These are phyloP conservation scores for Phallusia fumigata DNA, from an alignment of 23 tunicate genomes.

Conservation along the genomic window DNA sequence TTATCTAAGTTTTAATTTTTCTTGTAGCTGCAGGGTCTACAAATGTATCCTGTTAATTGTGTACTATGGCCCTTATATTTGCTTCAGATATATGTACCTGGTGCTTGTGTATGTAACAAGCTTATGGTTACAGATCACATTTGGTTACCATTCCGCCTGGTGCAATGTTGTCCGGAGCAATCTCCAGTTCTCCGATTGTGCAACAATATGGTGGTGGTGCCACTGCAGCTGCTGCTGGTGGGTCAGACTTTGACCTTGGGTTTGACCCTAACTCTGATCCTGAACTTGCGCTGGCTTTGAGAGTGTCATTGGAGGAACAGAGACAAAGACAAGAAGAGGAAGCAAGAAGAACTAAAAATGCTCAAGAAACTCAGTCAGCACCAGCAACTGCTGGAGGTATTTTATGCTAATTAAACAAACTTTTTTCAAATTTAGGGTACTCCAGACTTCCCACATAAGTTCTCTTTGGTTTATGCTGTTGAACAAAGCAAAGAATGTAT, in stretches of 20 bases:
- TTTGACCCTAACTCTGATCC: conserved; percentile 98
- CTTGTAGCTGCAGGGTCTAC: too few relatives aligned
- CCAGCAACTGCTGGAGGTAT: conserved; percentile 85
- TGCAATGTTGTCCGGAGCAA: conserved; percentile 90
- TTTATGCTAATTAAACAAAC: background rate
- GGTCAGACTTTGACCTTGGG: conserved; percentile 75
- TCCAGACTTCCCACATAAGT: too few relatives aligned
- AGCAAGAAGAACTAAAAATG: conserved; percentile 46
- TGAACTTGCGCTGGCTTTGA: conserved; percentile 92
- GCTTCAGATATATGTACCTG: too few relatives aligned
- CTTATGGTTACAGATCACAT: conserved; percentile 49
- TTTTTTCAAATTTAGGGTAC: too few relatives aligned
- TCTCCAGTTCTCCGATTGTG: conserved; percentile 86
- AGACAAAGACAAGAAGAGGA: conserved; percentile 96
- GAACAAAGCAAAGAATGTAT: too few relatives aligned
- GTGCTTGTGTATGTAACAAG: background rate
- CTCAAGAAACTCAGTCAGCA: conserved; percentile 86
- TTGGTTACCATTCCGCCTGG: conserved; percentile 95
- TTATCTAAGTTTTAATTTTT: too few relatives aligned
- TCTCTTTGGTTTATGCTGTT: too few relatives aligned
- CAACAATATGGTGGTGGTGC: conserved; percentile 77
- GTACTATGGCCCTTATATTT: too few relatives aligned
- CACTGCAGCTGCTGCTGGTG: conserved; percentile 36
- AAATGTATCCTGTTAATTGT: too few relatives aligned
- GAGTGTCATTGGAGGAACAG: conserved; percentile 92